phyloP scores from a whole-genome alignment of 2,113 vertebrate genomes.

The Taurulus bubalis region DNA sequence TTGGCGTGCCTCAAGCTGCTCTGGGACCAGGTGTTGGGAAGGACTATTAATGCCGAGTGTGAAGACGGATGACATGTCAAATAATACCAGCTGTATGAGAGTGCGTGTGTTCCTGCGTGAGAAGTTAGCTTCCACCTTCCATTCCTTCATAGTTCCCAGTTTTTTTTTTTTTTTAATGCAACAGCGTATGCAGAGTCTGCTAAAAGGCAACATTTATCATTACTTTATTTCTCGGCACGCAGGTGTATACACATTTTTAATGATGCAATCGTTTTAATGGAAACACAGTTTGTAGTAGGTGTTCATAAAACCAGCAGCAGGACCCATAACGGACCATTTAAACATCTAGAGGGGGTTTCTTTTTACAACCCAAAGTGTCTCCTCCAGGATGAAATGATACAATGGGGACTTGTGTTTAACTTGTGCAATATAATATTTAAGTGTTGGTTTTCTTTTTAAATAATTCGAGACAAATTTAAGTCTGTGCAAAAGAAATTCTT shows the following conservation, averaged over 20 bases:
- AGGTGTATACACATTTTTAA: neutral
- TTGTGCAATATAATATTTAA: neutral
- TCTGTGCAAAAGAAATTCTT: neutral
- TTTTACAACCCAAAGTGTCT: neutral
- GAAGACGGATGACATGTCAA: constrained; percentile 71
- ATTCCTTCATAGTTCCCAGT: neutral
- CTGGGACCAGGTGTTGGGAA: constrained; percentile 64
- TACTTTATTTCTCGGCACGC: neutral
- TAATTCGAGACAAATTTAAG: neutral
- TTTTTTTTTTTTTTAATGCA: neutral
- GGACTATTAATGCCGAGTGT: constrained; percentile 42
- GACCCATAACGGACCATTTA: neutral
- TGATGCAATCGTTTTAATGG: neutral
- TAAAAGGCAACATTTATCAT: constrained; percentile 12
- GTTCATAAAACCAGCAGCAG: neutral
- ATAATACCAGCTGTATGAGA: constrained; percentile 47
- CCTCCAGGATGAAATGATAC: neutral
- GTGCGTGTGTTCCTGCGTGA: neutral
- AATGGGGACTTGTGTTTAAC: neutral
- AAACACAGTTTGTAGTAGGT: neutral
- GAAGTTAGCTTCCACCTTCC: constrained; percentile 6
- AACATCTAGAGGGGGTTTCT: neutral
- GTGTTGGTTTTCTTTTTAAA: neutral
- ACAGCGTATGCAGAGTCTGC: neutral
- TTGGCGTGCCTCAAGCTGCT: constrained; percentile 56